Percentiles rank a stretch among this genome's conserved stretches.
Conservation (phyloP, 2,888 invertebrate species). For the Adelognathus sp. region DNA sequence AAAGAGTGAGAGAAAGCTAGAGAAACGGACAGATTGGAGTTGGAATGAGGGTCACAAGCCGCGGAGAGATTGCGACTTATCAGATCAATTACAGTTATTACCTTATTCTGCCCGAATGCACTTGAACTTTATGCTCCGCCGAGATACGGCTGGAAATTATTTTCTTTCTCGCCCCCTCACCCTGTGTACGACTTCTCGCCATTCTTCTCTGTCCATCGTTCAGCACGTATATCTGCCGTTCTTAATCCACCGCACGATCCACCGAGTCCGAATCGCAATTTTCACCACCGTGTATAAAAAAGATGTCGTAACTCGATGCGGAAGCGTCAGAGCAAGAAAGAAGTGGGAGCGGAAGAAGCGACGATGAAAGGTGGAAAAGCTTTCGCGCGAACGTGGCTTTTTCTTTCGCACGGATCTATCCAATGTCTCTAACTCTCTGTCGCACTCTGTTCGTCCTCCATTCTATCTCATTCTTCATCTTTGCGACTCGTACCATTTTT, state of each 20-base stretch:
- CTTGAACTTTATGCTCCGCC: slow-evolving; percentile 73
- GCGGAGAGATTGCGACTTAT: slow-evolving; percentile 72
- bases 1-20: slow-evolving; percentile 24
- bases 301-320: slow-evolving; percentile 36
- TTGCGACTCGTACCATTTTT: slow-evolving; percentile 7
- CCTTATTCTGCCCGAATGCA: slow-evolving; percentile 76
- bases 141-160: slow-evolving; percentile 62
- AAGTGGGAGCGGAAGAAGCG: background rate
- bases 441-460: background rate
- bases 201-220: background rate
- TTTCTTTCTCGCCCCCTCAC: slow-evolving; percentile 22
- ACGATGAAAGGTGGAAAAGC: slow-evolving; percentile 14
- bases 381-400: slow-evolving; percentile 26
- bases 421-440: too few species aligned
- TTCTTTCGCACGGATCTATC: background rate
- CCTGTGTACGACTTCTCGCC: background rate
- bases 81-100: slow-evolving; percentile 79
- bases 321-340: slow-evolving; percentile 13
- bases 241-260: slow-evolving; percentile 14
- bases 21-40: background rate
- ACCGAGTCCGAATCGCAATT: slow-evolving; percentile 39
- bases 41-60: background rate
- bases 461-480: slow-evolving; percentile 31
- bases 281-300: slow-evolving; percentile 45
- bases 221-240: background rate